Evolutionary conservation across 2,113 vertebrate species (phyloP).

Genomic region (Pleuronectes platessa): DNA sequence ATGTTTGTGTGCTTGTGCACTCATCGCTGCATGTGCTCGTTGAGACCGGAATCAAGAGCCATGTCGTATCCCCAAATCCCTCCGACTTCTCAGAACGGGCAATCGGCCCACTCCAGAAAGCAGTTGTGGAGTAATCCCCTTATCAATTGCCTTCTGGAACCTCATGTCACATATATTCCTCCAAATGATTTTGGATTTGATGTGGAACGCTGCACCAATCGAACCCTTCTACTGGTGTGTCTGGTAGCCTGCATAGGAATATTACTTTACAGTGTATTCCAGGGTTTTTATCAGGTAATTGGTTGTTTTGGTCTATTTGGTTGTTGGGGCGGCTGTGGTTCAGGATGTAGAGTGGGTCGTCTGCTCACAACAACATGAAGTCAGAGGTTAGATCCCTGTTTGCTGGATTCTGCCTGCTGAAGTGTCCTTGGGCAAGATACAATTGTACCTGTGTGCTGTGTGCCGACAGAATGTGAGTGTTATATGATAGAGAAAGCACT

Average conservation of each 20-base stretch:
- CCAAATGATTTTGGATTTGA: slow-evolving; percentile 52
- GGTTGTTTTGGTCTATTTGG: no score
- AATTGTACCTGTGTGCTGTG: no score
- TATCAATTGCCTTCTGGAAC: slow-evolving; percentile 50
- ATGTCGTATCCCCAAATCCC: slow-evolving; percentile 46
- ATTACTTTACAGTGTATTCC: no score
- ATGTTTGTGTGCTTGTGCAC: slow-evolving; percentile 26
- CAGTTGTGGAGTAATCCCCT: slow-evolving; percentile 49
- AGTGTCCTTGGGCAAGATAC: no score
- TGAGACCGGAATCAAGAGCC: slow-evolving; percentile 18
- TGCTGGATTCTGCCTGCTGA: no score
- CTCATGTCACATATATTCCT: slow-evolving; percentile 29
- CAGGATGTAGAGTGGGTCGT: no score
- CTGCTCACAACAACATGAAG: no score
- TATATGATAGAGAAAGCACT: no score
- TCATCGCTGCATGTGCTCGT: slow-evolving; percentile 9
- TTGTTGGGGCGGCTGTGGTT: no score
- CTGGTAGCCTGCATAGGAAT: not conserved
- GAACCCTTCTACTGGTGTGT: slow-evolving; percentile 8
- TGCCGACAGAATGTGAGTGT: no score
- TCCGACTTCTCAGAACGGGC: slow-evolving; percentile 42
- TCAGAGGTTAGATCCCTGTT: no score
- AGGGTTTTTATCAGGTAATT: not conserved
- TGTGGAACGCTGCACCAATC: slow-evolving; percentile 27
- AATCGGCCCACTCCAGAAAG: slow-evolving; percentile 17